Percentiles rank a stretch among this genome's conserved stretches.
Evolutionary conservation across 2,113 vertebrate species (phyloP).

Genomic region (Sarotherodon lohbergeri): DNA sequence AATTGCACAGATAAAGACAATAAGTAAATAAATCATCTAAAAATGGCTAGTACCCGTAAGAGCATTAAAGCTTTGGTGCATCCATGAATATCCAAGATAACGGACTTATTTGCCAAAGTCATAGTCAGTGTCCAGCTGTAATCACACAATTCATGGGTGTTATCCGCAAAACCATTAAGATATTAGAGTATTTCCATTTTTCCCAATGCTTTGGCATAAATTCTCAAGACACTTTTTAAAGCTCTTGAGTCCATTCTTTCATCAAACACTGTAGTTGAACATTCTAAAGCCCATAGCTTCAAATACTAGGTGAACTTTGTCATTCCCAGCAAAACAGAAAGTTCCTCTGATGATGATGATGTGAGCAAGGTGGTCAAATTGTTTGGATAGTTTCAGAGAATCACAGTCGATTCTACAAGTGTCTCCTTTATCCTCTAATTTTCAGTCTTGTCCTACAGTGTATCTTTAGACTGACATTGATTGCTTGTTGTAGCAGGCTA

Average conservation of each 20-base stretch:
- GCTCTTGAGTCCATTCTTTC: not conserved
- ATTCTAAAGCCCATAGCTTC: not conserved
- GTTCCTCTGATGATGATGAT: not conserved
- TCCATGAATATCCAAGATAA: not conserved
- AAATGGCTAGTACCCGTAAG: not conserved
- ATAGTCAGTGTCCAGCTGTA: not conserved
- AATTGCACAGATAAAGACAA: slow-evolving; percentile 16
- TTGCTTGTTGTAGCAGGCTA: not conserved
- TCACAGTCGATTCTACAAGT: not conserved
- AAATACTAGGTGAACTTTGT: not conserved
- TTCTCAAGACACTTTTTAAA: not conserved
- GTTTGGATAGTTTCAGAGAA: not conserved
- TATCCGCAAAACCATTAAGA: not conserved
- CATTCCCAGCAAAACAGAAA: not conserved
- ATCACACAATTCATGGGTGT: not conserved
- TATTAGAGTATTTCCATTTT: not conserved
- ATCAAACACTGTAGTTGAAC: not conserved
- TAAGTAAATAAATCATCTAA: slow-evolving; percentile 14
- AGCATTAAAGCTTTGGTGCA: not conserved
- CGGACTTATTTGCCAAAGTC: not conserved
- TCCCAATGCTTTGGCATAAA: not conserved
- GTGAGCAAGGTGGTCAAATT: not conserved
- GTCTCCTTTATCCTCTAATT: not conserved
- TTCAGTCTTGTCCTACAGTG: not conserved
- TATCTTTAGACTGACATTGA: not conserved